A percentile compares a stretch with the other conserved stretches of the same genome.
Conservation (phyloP, 2,888 invertebrate genomes). For the Lasiommata megera region DNA sequence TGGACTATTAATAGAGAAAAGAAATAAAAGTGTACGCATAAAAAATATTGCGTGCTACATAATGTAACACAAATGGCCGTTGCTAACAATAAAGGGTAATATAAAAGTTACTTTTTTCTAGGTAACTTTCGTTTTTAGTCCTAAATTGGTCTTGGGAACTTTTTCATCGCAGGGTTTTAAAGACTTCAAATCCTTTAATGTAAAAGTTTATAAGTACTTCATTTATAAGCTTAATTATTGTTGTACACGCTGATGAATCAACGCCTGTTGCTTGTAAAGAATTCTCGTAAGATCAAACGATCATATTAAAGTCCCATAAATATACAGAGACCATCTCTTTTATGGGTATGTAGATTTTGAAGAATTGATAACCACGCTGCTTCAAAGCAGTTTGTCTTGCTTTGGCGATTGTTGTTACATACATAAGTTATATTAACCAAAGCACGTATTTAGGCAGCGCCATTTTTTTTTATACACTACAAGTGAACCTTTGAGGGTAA, state of each 20-base stretch:
- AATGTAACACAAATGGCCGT: slow-evolving; percentile 17
- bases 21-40: slow-evolving; percentile 19
- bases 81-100: not conserved
- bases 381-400: no score
- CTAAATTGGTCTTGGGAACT: not conserved
- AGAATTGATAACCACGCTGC: no score
- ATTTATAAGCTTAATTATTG: not conserved
- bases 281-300: no score
- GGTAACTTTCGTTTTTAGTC: not conserved
- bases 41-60: slow-evolving; percentile 19
- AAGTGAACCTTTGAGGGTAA: no score
- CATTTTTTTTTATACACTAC: no score
- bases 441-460: no score
- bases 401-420: no score
- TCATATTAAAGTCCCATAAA: no score
- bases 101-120: not conserved
- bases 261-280: no score
- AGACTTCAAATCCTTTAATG: not conserved
- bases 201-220: not conserved
- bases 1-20: slow-evolving; percentile 7
- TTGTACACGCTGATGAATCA: not conserved
- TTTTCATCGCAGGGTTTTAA: not conserved
- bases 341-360: no score
- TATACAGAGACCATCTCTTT: no score
- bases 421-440: no score